Evolutionary conservation across 37 sponge, comb jelly and placozoan genomes (phyloP), one percentile per base, ranked within the genome.

Genomic region (Diacarnus erythraeanus): DNA sequence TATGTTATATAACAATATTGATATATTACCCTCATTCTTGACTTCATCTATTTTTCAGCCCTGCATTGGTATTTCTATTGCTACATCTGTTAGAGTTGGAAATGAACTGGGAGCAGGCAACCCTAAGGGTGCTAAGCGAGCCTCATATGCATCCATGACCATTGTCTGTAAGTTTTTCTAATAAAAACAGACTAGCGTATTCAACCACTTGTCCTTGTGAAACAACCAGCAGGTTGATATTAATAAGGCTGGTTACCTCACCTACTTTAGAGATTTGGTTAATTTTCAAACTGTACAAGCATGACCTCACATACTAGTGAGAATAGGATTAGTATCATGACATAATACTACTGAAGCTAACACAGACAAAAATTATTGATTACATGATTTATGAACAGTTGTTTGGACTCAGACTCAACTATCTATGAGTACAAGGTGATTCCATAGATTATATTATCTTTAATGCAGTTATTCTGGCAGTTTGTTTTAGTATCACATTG

Each of bases 51-150:
- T n/a, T n/a, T 31, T 54, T 31, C 69, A 86, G 86, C 21, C 37
- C 29, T 39, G 80, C 3, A 18, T 86, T n/a, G 80, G 80, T 12
- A 37, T 81, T 5, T 37, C 60, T 18, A 59, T 90, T 1, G 72
- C 90, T 22, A 77, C 38, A 0, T 34, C 81, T 30, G 70, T 90
- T 6, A 42, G 90, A 26, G 82, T 90, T 3, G 90, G 90, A 2
- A 90, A 90, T 64, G 77, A 77, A 43, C 81, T 90, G 4, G 90
- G 90, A 54, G 85, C 90, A 58, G 86, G 86, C 27, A 63, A 86
- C 25, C 76, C 80, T n/a, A 0, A 15, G 15, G 31, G 67, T 33
- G 86, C 86, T 21, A 86, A 86, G 51, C 61, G 75, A 37, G 64
- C 76, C 21, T 77, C 75, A 12, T 39, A 47, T 33, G 42, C 79